phyloP scores from a whole-genome alignment of 2,888 invertebrate species.

The Merodon equestris region DNA sequence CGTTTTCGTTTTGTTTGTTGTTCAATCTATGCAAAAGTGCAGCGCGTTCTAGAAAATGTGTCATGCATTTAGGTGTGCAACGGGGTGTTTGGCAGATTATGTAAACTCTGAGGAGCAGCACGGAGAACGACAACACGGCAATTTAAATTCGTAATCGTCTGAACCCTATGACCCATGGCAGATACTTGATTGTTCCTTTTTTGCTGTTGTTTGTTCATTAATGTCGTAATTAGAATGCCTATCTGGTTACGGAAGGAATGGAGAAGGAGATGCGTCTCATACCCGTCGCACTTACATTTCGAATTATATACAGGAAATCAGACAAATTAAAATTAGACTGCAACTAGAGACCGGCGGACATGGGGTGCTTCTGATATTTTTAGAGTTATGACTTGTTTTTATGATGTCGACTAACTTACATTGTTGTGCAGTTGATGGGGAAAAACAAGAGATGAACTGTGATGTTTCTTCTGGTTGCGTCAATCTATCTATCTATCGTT shows the following conservation, averaged over 20 bases:
- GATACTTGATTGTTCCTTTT: conserved; percentile 11
- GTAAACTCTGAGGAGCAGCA: neutral
- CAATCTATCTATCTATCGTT: too few species aligned
- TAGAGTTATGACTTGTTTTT: too few species aligned
- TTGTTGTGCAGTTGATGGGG: too few species aligned
- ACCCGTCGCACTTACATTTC: neutral
- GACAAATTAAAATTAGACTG: too few species aligned
- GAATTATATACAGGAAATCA: neutral
- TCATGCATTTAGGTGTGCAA: neutral
- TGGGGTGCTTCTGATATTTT: too few species aligned
- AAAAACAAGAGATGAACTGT: too few species aligned
- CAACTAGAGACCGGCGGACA: too few species aligned
- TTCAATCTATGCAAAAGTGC: too few species aligned
- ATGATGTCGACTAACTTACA: too few species aligned
- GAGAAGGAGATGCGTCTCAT: neutral
- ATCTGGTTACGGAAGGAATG: neutral
- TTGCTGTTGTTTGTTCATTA: neutral
- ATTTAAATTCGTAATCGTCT: conserved; percentile 33
- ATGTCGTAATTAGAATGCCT: neutral
- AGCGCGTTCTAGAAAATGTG: conserved; percentile 1
- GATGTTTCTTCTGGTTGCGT: too few species aligned
- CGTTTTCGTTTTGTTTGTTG: too few species aligned
- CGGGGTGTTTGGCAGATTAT: neutral
- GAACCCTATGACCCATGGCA: conserved; percentile 40
- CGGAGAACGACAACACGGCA: neutral